Evolutionary conservation across 30 jellyfish, hydroid and myxozoan genomes (phyloP).

Genomic region (Aurelia sp.): DNA sequence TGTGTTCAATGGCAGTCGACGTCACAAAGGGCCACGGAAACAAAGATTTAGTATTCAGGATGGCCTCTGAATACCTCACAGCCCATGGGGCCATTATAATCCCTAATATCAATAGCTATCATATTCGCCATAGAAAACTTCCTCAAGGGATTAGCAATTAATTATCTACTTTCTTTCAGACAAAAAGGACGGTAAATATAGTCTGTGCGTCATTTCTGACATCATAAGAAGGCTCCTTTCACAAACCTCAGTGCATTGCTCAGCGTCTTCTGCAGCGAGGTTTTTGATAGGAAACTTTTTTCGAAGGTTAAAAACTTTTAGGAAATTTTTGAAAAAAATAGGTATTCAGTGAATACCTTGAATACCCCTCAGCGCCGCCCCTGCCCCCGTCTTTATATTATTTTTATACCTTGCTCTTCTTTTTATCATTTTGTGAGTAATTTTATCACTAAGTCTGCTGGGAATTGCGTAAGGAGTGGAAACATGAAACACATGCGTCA

Average conservation of each 20-base stretch:
- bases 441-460: too few relatives aligned
- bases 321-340: conserved; percentile 6
- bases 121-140: not conserved
- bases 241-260: too few relatives aligned
- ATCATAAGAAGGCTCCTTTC: too few relatives aligned
- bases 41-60: too few relatives aligned
- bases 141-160: conserved; percentile 5
- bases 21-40: conserved; percentile 25
- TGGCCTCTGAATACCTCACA: conserved; percentile 16
- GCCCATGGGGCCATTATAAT: not conserved
- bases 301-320: not conserved
- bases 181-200: not conserved
- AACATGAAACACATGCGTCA: too few relatives aligned
- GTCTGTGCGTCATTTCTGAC: not conserved
- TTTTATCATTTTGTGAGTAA: too few relatives aligned
- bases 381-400: too few relatives aligned
- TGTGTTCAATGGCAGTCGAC: not conserved
- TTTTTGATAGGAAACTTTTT: not conserved
- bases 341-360: conserved; percentile 43
- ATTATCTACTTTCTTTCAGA: too few relatives aligned
- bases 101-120: not conserved
- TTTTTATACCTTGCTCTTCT: too few relatives aligned
- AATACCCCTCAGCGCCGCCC: conserved; percentile 64
- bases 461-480: too few relatives aligned
- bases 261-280: too few relatives aligned